phyloP scores from a whole-genome alignment of 1,140 invertebrate genomes.

The Anoplophora glabripennis region DNA sequence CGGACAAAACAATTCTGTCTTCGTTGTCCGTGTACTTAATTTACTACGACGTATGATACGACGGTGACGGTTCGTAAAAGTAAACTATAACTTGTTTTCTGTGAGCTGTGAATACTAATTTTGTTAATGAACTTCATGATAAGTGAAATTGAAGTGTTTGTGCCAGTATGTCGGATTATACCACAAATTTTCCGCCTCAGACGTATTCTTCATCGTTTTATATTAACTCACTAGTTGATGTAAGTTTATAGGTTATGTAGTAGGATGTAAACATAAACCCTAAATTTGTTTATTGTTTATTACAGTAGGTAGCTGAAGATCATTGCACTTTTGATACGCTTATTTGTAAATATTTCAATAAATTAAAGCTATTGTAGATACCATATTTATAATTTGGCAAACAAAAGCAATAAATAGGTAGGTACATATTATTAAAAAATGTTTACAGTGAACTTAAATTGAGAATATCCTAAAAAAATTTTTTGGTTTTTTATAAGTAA shows the following conservation, averaged over 20 bases:
- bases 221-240: conserved; percentile 30
- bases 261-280: conserved; percentile 9
- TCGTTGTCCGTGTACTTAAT: conserved; percentile 16
- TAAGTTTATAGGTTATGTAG: conserved; percentile 31
- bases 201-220: conserved; percentile 37
- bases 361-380: too few relatives aligned
- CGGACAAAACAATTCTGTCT: conserved; percentile 4
- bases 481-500: too few relatives aligned
- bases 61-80: conserved; percentile 7
- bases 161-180: conserved; percentile 27
- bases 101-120: background rate
- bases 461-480: too few relatives aligned
- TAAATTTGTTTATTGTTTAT: background rate
- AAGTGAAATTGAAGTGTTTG: conserved; percentile 5
- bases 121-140: background rate
- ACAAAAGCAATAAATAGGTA: too few relatives aligned
- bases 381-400: too few relatives aligned
- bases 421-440: too few relatives aligned
- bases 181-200: conserved; percentile 37
- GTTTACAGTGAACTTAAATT: too few relatives aligned
- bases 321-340: background rate
- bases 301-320: background rate
- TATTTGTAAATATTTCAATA: background rate
- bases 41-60: conserved; percentile 13
- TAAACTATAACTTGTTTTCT: background rate